phyloP scores from a whole-genome alignment of 2,797 vertebrate species.

The Oophaga sylvatica region DNA sequence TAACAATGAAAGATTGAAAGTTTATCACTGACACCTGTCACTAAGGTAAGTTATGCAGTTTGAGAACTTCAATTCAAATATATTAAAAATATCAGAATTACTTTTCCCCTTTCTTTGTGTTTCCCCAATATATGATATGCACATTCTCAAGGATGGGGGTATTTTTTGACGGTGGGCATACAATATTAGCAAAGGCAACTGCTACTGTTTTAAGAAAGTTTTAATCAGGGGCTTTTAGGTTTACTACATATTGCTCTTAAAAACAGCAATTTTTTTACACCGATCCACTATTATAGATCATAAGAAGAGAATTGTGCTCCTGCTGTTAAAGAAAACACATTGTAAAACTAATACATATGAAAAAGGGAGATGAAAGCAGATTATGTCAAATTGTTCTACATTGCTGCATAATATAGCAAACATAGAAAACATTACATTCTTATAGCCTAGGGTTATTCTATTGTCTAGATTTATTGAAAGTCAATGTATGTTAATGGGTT shows the following conservation, averaged over 20 bases:
- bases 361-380: conserved; percentile 24
- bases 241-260: not conserved
- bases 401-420: conserved; percentile 39
- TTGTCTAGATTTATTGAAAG: conserved; percentile 64
- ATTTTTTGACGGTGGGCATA: not conserved
- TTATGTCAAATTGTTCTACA: conserved; percentile 45
- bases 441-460: conserved; percentile 32
- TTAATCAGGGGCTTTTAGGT: not conserved
- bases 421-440: conserved; percentile 30
- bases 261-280: not conserved
- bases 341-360: conserved; percentile 22
- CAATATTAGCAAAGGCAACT: not conserved
- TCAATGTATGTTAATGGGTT: conserved; percentile 63
- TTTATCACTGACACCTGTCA: conserved; percentile 6
- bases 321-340: conserved; percentile 21
- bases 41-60: not conserved
- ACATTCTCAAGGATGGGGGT: not conserved
- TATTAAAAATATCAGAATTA: not conserved
- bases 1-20: conserved; percentile 9
- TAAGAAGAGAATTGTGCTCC: conserved; percentile 8
- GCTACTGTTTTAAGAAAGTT: not conserved
- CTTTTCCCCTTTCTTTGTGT: not conserved
- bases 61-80: not conserved
- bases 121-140: too few species aligned
- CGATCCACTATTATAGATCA: not conserved